Evolutionary conservation across 2,113 vertebrate species (phyloP).

Genomic region (Tauraco erythrolophus): DNA sequence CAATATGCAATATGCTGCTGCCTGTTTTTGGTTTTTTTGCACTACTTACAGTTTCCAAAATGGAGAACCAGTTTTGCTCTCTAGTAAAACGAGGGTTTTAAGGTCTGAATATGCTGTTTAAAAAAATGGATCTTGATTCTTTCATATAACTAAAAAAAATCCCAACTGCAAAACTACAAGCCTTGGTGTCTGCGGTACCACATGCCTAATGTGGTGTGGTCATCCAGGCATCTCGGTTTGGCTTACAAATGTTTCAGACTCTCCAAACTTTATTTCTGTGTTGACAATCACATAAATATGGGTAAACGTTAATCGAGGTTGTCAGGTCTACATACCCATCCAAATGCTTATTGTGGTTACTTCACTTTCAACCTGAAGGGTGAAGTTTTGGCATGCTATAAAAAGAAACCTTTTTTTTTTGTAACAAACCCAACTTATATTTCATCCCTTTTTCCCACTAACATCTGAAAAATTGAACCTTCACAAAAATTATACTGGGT

Average conservation of each 20-base stretch:
- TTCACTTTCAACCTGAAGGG: neutral
- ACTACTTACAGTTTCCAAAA: neutral
- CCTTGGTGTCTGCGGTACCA: neutral
- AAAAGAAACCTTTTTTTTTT: neutral
- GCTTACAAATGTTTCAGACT: neutral
- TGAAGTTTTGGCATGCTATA: neutral
- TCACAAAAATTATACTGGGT: neutral
- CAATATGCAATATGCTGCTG: neutral
- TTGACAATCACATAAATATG: neutral
- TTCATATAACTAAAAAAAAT: neutral
- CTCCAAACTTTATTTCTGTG: neutral
- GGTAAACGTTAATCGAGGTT: neutral
- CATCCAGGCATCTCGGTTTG: neutral
- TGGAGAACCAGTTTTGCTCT: constrained; percentile 1
- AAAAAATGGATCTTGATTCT: neutral
- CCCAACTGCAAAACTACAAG: neutral
- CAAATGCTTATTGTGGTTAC: neutral
- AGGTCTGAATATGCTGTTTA: neutral
- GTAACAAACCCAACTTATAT: neutral
- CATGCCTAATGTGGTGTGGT: neutral
- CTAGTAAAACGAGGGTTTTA: neutral
- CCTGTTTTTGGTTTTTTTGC: constrained; percentile 11
- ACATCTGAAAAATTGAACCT: neutral
- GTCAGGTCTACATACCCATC: neutral
- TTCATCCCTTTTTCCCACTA: neutral